These are phyloP conservation scores for Cacoxenus indagator DNA, from an alignment of 2,888 invertebrate species.

Conservation along the genomic window DNA sequence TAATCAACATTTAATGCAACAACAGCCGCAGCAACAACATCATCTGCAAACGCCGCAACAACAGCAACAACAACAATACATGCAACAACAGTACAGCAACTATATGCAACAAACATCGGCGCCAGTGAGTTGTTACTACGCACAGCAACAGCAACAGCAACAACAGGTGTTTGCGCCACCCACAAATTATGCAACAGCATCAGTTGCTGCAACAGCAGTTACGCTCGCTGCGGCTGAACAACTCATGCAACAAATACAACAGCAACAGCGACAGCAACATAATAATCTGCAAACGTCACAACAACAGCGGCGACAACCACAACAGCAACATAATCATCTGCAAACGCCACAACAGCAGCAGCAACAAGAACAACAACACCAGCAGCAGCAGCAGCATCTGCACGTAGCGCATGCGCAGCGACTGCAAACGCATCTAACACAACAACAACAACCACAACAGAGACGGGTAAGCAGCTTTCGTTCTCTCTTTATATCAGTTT, in stretches of 20 bases:
- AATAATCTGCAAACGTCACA: constrained; percentile 36
- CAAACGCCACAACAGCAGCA: constrained; percentile 38
- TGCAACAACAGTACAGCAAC: constrained; percentile 32
- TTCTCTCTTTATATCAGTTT: neutral
- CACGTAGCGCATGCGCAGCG: constrained; percentile 20
- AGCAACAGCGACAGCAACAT: constrained; percentile 31
- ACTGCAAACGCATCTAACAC: constrained; percentile 26
- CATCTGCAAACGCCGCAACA: constrained; percentile 42
- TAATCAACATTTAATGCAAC: constrained; percentile 52
- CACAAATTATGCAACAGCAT: constrained; percentile 7
- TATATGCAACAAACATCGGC: constrained; percentile 34
- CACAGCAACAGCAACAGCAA: constrained; percentile 16
- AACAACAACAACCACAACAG: constrained; percentile 5
- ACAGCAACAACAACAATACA: constrained; percentile 36
- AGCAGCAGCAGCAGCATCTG: constrained; percentile 28
- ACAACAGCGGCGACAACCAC: constrained; percentile 10
- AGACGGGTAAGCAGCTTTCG: neutral
- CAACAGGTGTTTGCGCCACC: neutral
- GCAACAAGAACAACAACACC: constrained; percentile 35
- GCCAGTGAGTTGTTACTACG: constrained; percentile 5
- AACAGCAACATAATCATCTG: constrained; percentile 21
- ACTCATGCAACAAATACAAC: constrained; percentile 34
- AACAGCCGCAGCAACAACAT: constrained; percentile 37
- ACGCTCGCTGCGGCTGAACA: constrained; percentile 32
- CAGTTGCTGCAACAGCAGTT: constrained; percentile 40